phyloP scores from a whole-genome alignment of 2,797 vertebrate species.

The Schizopygopsis pylzovi region DNA sequence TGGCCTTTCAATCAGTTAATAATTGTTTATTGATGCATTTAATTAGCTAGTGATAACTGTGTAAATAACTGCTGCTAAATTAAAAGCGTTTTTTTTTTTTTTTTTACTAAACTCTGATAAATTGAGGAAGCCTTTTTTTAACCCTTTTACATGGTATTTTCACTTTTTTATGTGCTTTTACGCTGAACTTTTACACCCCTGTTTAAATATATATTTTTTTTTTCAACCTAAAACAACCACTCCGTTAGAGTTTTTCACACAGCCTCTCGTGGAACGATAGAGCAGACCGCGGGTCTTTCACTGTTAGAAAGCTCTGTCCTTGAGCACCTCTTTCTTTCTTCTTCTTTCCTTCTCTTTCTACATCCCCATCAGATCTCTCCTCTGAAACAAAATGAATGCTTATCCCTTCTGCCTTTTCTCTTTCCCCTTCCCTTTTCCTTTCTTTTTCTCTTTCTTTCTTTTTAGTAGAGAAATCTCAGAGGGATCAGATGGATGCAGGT shows the following conservation, averaged over 20 bases:
- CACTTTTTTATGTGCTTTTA: too few species aligned
- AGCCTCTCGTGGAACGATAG: not conserved
- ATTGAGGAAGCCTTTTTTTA: not conserved
- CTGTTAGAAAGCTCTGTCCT: not conserved
- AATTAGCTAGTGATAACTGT: not conserved
- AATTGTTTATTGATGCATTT: not conserved
- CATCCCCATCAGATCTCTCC: slow-evolving; percentile 38
- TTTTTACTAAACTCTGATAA: not conserved
- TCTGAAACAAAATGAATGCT: slow-evolving; percentile 23
- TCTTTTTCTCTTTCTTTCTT: slow-evolving; percentile 84
- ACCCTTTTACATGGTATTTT: too few species aligned
- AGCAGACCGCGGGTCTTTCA: not conserved
- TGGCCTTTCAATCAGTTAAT: not conserved
- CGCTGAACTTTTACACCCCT: not conserved
- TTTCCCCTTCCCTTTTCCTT: slow-evolving; percentile 77
- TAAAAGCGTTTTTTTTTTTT: not conserved
- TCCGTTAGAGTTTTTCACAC: slow-evolving; percentile 7
- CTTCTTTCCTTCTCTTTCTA: not conserved
- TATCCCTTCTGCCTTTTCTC: slow-evolving; percentile 74
- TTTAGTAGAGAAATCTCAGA: slow-evolving; percentile 86
- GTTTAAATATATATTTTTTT: not conserved
- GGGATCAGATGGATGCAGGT: slow-evolving; percentile 90
- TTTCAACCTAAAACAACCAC: not conserved
- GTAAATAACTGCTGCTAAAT: not conserved
- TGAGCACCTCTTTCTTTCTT: not conserved